Base-by-base conservation (phyloP, 1,140 invertebrate species). In the Trachymyrmex septentrionalis region DNA sequence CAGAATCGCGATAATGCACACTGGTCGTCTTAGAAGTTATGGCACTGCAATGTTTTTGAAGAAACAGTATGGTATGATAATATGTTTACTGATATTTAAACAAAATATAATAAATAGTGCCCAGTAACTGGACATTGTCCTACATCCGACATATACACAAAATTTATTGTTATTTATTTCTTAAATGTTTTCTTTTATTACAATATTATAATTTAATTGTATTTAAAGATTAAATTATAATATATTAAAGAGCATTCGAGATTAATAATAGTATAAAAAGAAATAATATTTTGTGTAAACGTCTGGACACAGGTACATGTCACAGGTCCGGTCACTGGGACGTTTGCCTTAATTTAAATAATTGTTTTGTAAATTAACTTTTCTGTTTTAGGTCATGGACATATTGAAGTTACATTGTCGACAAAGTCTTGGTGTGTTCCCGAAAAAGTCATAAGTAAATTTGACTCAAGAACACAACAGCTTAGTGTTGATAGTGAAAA, bases 1-100 rank as follows among this genome's bases (percentile, higher is more conserved):
- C 94, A 96, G 98, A 87, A 98, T 99, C 87, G 98, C 98, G 4
- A 99, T 99, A 75, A 97, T 99, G 96, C 97, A 98, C 66, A 96
- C 97, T 67, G 99, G 98, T 2, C 95, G 96, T 78, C 94, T 99
- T 1, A 96, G 97, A 91, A 98, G 98, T 92, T 97, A 97, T 95
- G 98, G 98, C 44, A 97, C 98, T 0, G 96, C 98, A 27, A 96
- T 99, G 90, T 98, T 98, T 91, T 95, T 99, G 63, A 99, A 99
- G 94, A 98, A 97, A 88, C 96, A 97, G 88, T 98, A 98, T 92
- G 98, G 98, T 96, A 96, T 92, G 48, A 19, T 55, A n/a, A 16
- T 19, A 57, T 27, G 0, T 10, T 66, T 53, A 53, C 3, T 71
- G 7, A 50, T 34, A 50, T 44, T 21, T 71, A 71, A 53, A 80